Evolutionary conservation across 2,113 vertebrate genomes (phyloP), one percentile per base, ranked within the genome.

Genomic region (Pangasianodon gigas): DNA sequence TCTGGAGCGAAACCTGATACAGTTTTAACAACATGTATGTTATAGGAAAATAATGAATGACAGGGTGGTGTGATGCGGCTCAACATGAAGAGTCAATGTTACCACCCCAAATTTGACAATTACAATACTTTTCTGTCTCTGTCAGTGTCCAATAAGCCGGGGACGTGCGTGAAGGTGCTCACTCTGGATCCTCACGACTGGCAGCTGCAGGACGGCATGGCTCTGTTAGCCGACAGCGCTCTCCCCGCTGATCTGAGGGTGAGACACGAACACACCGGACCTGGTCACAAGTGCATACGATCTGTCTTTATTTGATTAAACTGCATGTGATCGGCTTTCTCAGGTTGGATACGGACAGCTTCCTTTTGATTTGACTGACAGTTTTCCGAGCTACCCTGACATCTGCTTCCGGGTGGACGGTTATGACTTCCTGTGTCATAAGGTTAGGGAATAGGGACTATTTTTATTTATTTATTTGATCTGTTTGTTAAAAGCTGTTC

Each of bases 301-400:
- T 41, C 18, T 37, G 32, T 14, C 10, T 60, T 46, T 46, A 29
- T 46, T 26, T 21, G 51, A 75, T 62, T 74, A 44, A 89, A 83
- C 52, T 19, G 51, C 13, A 16, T 44, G 46, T 44, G 16, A 69
- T 87, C 8, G 56, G 44, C 51, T 91, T 84, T 65, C 51, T 37
- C 87, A 99, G 98, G 97, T 98, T 75, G 98, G 98, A 87, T 98
- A 98, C 81, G 98, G 97, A 54, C 97, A 99, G 92, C 95, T 99
- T 93, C 98, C 98, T 0, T 99, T 99, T 91, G 96, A 99, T 89
- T 96, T 96, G 91, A 97, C 97, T 0, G 97, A 98, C 77, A 96
- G 94, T 92, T 97, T 99, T 79, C 96, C 96, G 75, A 98, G 97
- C 91, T 99, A 97, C 91, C 97, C 98, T 0, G 98, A 99, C 0